Conservation (phyloP, 2,888 invertebrate genomes). For the Tachina grossa region DNA sequence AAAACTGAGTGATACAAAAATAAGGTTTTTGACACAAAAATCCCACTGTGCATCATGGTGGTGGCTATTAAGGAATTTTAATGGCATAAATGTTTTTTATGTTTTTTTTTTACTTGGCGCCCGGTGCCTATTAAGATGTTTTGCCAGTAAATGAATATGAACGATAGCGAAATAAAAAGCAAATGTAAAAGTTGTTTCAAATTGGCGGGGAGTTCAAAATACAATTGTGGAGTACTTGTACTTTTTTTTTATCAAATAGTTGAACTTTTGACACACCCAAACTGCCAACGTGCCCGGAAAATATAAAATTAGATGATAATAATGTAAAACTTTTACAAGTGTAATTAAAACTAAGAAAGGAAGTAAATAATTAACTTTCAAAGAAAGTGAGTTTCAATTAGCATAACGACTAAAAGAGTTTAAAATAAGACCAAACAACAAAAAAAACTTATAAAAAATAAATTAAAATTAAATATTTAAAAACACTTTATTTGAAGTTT, state of each 20-base stretch:
- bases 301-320: neutral
- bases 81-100: neutral
- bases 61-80: slow-evolving; percentile 1
- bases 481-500: too few relatives aligned
- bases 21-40: too few relatives aligned
- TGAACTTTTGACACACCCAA: neutral
- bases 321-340: neutral
- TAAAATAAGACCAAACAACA: neutral
- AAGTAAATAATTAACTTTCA: slow-evolving; percentile 7
- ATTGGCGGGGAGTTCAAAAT: neutral
- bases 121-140: neutral
- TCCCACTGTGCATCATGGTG: too few relatives aligned
- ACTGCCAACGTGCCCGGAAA: too few relatives aligned
- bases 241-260: neutral
- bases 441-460: too few relatives aligned
- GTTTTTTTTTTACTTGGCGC: neutral
- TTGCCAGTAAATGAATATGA: slow-evolving; percentile 4
- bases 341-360: neutral
- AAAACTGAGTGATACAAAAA: too few relatives aligned
- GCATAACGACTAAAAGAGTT: neutral
- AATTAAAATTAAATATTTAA: too few relatives aligned
- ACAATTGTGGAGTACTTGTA: neutral
- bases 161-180: neutral
- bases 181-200: slow-evolving; percentile 8
- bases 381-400: neutral